Evolutionary conservation across 92 coral and sea anemone genomes (phyloP), one percentile per base, ranked within the genome.

Genomic region (Meandrina meandrites): DNA sequence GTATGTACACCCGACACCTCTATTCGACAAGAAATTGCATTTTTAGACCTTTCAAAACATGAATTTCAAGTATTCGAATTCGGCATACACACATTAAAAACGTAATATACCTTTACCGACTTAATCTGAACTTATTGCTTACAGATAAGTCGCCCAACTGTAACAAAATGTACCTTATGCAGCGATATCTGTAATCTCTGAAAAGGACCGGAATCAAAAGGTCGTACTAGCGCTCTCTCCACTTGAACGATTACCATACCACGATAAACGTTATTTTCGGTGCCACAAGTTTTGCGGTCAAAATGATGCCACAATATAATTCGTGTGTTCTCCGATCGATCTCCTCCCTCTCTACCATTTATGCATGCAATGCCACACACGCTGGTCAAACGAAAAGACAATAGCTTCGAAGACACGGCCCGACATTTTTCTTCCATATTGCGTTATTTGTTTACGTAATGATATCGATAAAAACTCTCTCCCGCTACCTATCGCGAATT

Each of bases 381-480:
- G 27, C 48, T 73, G 48, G 48, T 73, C 78, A 73, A 73, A 36
- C 37, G 27, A 73, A 73, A 19, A 18, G 53, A 21, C 17, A 36
- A 19, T 32, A 71, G 47, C 47, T 4, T 18, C 50, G 11, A 73
- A 36, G 71, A 28, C 4, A 5, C 8, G 4, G 35, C 71, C 16
- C 54, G 79, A 76, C 51, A 76, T 76, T 76, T 76, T 27, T 32
- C 16, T 32, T 47, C 48, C 14, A 64, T 31, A 40, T 21, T 47
- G 36, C 31, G 57, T 64, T 60, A 34, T 79, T 32, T 79, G 82
- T 79, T 79, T 56, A 58, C 82, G 50, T 79, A 57, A 79, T 79
- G 71, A 31, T 16, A 54, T 27, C 4, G 71, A 79, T 79, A 56
- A 58, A 79, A 34, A 9, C 22, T 6, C 69, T 34, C 69, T 58